phyloP scores from a whole-genome alignment of 2,113 vertebrate species.

The Nanorana parkeri region DNA sequence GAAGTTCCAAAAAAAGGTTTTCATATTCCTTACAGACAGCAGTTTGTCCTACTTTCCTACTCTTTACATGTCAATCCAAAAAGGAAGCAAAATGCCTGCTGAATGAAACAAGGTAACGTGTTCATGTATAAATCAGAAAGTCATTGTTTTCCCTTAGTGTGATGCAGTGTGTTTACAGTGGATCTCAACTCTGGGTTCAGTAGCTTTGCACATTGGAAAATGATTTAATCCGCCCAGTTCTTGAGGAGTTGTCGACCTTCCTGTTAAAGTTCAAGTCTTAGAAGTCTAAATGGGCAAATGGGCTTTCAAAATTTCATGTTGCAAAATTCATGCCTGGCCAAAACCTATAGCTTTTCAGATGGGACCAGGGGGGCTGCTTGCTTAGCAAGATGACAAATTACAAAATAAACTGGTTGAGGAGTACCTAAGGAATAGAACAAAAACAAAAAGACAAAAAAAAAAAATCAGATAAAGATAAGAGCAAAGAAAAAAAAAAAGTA shows the following conservation, averaged over 20 bases:
- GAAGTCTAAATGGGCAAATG: not conserved
- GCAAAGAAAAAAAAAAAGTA: too few species aligned
- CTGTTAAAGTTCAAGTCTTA: constrained; percentile 11
- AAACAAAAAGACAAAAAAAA: not conserved
- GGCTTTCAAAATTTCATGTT: not conserved
- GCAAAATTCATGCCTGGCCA: constrained; percentile 1
- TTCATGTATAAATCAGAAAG: not conserved
- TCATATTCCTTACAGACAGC: not conserved
- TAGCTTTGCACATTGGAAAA: not conserved
- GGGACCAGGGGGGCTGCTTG: constrained; percentile 7
- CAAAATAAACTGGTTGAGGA: constrained; percentile 1
- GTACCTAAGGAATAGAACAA: not conserved
- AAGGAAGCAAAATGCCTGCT: not conserved
- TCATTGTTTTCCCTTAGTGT: not conserved
- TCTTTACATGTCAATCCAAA: not conserved
- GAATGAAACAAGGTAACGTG: not conserved
- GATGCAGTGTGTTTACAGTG: not conserved
- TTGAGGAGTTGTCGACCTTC: not conserved
- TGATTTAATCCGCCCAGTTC: not conserved
- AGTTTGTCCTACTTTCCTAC: not conserved
- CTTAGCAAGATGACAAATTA: constrained; percentile 11
- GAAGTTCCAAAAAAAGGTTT: constrained; percentile 33
- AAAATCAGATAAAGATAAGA: not conserved
- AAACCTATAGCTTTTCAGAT: not conserved
- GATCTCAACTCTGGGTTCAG: not conserved